Base-by-base conservation (phyloP, 2,797 vertebrate genomes). In the Pseudocheirus occidentalis region DNA sequence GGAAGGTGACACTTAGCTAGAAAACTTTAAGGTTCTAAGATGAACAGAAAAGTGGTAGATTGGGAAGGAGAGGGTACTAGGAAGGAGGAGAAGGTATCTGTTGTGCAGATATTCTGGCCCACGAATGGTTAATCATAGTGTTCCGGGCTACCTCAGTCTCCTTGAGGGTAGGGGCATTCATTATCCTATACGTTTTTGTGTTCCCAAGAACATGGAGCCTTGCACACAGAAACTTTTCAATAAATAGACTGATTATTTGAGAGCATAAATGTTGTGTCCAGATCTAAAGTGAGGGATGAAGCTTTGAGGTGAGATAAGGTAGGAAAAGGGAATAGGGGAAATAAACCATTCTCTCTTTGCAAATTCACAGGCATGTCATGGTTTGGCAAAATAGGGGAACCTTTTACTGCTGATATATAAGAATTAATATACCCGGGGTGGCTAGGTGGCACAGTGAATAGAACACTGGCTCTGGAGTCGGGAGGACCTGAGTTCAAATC, bases 341-440 rank as follows among this genome's bases (percentile, higher is more conserved):
- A 18, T 90, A 52, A 92, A 24, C 1, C 34, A 40, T 53, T 2
- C 92, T 50, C 27, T 12, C 55, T 81, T 93, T 92, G 18, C 90
- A 73, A 94, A 91, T 73, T 90, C 73, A 53, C 18, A 24, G 50
- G n/a, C 53, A 5, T 92, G 11, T 27, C 92, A 1, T 55, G n/a
- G 12, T 81, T n/a, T 91, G 24, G 53, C 57, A 92, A 95, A 92
- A 27, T 81, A 56, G 59, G 92, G 55, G 95, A 95, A 91, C 54
- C 50, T 27, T 95, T 53, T 1, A 1, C 3, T 94, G 91, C 11
- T 91, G 46, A 89, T 95, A 5, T 27, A 55, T 94, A 96, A 94
- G 92, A 90, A 92, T 91, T 55, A 95, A 90, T 66, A 54, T 55
- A 52, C 13, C 5, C 4, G 52, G 2, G 52, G 6, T 52, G 52